phyloP scores from a whole-genome alignment of 2,888 invertebrate species.

The Petrophora chlorosata region DNA sequence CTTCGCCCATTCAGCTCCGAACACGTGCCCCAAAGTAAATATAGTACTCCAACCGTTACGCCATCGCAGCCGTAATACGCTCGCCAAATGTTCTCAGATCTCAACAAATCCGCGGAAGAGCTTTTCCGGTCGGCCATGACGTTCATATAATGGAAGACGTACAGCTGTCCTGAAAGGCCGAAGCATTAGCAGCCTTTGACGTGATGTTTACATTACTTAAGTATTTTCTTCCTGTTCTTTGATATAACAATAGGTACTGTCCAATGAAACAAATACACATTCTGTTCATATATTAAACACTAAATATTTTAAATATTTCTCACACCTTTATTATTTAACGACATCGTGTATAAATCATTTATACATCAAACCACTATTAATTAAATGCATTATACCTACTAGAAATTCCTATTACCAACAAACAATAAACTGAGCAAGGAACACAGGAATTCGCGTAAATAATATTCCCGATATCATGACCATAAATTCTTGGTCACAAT shows the following conservation, averaged over 20 bases:
- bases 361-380: background rate
- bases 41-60: constrained; percentile 73
- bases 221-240: background rate
- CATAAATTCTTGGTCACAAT: constrained; percentile 27
- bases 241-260: too few relatives aligned
- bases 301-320: too few relatives aligned
- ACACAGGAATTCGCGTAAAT: constrained; percentile 17
- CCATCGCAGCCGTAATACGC: constrained; percentile 56
- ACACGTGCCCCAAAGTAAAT: constrained; percentile 82
- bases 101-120: constrained; percentile 16
- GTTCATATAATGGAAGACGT: constrained; percentile 13
- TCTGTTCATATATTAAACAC: too few relatives aligned
- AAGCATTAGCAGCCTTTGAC: background rate
- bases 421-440: constrained; percentile 5
- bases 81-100: constrained; percentile 42
- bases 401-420: constrained; percentile 1
- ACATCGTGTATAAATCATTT: background rate
- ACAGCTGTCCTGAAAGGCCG: constrained; percentile 1
- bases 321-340: background rate
- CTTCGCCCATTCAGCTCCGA: constrained; percentile 76
- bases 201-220: background rate
- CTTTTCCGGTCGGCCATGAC: constrained; percentile 17
- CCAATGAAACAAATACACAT: too few relatives aligned
- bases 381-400: background rate
- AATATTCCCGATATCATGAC: constrained; percentile 18